Percentiles rank a stretch among this genome's conserved stretches.
phyloP scores from a whole-genome alignment of 37 sponge, comb jelly and placozoan genomes.

The Amphimedon queenslandica region DNA sequence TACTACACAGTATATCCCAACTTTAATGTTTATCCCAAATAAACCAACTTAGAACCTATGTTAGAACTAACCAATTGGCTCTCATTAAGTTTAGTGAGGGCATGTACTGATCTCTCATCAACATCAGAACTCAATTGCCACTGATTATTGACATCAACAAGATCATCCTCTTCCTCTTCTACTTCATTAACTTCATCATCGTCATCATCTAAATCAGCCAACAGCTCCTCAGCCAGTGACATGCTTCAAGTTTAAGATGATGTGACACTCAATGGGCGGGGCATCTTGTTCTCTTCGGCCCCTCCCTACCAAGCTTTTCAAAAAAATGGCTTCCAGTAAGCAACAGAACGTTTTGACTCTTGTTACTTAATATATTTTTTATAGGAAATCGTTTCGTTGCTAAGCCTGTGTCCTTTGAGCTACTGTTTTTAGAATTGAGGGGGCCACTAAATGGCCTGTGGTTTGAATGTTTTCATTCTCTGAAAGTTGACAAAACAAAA shows the following conservation, averaged over 20 bases:
- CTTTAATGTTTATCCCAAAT: too few species aligned
- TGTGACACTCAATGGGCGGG: too few species aligned
- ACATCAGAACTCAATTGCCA: conserved; percentile 23
- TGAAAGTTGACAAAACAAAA: not conserved
- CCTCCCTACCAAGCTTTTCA: too few species aligned
- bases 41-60: too few species aligned
- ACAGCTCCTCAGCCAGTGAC: conserved; percentile 97
- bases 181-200: conserved; percentile 38
- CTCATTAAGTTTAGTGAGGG: conserved; percentile 59
- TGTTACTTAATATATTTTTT: too few species aligned
- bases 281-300: too few species aligned
- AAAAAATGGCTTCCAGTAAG: too few species aligned
- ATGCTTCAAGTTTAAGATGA: too few species aligned
- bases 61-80: conserved; percentile 75
- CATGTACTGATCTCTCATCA: conserved; percentile 36
- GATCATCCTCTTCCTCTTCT: conserved; percentile 49
- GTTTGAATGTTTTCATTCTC: conserved; percentile 3
- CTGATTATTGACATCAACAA: conserved; percentile 39
- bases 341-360: too few species aligned
- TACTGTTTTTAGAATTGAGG: not conserved
- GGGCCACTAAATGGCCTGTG: not conserved
- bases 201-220: conserved; percentile 94
- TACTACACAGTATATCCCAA: too few species aligned
- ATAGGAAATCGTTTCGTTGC: too few species aligned
- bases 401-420: too few species aligned